These are phyloP conservation scores for Oncorhynchus kisutch DNA, from an alignment of 2,113 vertebrate genomes.

Conservation along the genomic window DNA sequence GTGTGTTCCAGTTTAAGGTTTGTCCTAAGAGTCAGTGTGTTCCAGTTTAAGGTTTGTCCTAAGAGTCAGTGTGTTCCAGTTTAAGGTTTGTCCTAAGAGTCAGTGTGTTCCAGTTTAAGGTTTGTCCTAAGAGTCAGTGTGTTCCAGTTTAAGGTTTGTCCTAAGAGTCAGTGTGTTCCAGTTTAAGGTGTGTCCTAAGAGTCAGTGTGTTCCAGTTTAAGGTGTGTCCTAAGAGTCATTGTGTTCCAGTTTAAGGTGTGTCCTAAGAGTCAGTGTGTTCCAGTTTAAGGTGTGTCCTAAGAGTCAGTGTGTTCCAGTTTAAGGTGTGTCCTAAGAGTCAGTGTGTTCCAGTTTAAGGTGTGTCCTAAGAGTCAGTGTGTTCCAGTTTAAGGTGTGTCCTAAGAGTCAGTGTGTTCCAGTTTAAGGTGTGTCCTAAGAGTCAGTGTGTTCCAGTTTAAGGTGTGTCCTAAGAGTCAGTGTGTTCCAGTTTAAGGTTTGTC, in stretches of 20 bases:
- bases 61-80: slow-evolving; percentile 94
- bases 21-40: slow-evolving; percentile 77
- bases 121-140: slow-evolving; percentile 92
- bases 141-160: slow-evolving; percentile 59
- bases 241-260: slow-evolving; percentile 91
- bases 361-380: slow-evolving; percentile 77
- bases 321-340: slow-evolving; percentile 94
- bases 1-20: no score
- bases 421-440: no score
- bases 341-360: no score
- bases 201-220: slow-evolving; percentile 93
- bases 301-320: slow-evolving; percentile 83
- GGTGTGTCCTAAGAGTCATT: no score
- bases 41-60: slow-evolving; percentile 95
- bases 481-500: no score
- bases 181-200: slow-evolving; percentile 97
- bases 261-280: slow-evolving; percentile 92
- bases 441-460: slow-evolving; percentile 85
- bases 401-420: slow-evolving; percentile 94
- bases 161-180: slow-evolving; percentile 77
- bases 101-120: slow-evolving; percentile 85
- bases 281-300: no score
- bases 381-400: slow-evolving; percentile 95
- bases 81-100: no score
- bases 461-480: slow-evolving; percentile 92